Base-by-base conservation (phyloP, 1,140 invertebrate genomes). In the Tetramorium alpestre region DNA sequence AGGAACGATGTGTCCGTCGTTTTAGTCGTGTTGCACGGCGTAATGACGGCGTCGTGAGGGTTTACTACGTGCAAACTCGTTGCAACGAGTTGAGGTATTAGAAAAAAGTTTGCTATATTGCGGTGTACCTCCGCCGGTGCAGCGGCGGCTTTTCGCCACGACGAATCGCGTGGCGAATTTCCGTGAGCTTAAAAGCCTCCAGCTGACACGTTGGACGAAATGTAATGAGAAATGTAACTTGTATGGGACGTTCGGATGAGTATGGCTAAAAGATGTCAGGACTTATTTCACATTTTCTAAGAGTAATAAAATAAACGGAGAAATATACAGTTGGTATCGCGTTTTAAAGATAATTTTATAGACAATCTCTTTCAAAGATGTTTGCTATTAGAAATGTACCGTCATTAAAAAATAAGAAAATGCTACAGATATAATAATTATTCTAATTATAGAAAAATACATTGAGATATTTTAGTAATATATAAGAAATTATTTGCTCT, bases 1-100 rank as follows among this genome's bases (percentile, higher is more conserved):
- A 93, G 89, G 54, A 75, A 87, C 91, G 87, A 92, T 91, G 90
- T 91, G 87, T 91, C 85, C 87, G 69, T 82, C 80, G 88, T 89
- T 90, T 89, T 90, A 75, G 88, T 70, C 75, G 54, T 72, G 60
- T 65, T 65, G 81, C 60, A 38, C 73, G 69, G 41, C 87, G 76
- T 93, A 92, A 92, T 92, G 88, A 93, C 90, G 58, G 60, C 84
- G 58, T 76, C 60, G 73, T 72, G 56, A 86, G 47, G 82, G 58
- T 91, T 90, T 90, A 92, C 90, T 91, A 90, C 89, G 88, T 82
- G 89, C 78, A 67, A 67, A 86, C 78, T 88, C 58, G 77, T 54
- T 51, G 72, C 47, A 49, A 77, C 76, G 77, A 75, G 51, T 67
- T 38, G 25, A 47, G 77, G 67, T 84, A 77, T 87, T 88, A 76